Conservation (phyloP, 2,113 vertebrate genomes). For the Octodon degus region DNA sequence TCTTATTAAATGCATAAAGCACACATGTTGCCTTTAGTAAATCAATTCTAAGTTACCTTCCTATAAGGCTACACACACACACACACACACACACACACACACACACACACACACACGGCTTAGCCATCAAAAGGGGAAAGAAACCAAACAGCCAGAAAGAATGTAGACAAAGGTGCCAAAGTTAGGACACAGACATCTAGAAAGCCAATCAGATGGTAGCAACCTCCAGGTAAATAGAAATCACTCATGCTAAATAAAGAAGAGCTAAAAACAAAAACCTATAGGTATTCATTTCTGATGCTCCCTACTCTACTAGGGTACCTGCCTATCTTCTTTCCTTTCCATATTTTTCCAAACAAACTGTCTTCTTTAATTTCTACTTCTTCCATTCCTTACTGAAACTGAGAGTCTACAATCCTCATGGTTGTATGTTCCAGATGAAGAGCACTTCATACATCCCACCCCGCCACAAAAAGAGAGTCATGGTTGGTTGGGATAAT, state of each 20-base stretch:
- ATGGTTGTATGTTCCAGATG: not conserved
- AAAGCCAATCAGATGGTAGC: not conserved
- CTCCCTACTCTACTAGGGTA: not conserved
- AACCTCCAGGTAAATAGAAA: not conserved
- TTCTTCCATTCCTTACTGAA: not conserved
- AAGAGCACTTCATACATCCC: not conserved
- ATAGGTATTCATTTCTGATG: not conserved
- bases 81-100: too few species aligned
- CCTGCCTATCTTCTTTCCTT: not conserved
- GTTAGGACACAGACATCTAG: not conserved
- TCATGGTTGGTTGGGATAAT: not conserved
- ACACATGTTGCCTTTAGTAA: not conserved
- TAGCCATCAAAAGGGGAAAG: not conserved
- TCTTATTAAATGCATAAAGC: not conserved
- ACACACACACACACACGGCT: too few species aligned
- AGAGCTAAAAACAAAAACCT: not conserved
- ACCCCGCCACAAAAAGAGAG: not conserved
- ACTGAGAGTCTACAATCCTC: not conserved
- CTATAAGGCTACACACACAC: not conserved
- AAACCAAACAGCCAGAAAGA: not conserved
- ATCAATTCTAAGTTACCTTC: not conserved
- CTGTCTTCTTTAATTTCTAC: not conserved
- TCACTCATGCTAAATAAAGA: not conserved
- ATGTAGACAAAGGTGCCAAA: not conserved
- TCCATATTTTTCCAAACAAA: not conserved